Conservation (phyloP, 2,113 vertebrate species). For the Pygoscelis adeliae region DNA sequence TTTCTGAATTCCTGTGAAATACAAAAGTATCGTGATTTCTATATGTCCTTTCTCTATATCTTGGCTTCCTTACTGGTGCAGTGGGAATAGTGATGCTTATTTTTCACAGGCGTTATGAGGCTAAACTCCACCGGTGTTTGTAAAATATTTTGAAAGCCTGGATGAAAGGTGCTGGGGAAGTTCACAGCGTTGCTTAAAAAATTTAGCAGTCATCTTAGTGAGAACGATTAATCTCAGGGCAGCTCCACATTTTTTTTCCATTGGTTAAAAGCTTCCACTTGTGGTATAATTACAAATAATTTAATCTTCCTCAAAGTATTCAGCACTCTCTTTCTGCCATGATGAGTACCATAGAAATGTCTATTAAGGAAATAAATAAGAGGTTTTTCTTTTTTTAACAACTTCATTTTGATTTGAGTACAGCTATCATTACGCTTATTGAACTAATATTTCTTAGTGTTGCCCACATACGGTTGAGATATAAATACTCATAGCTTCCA, state of each 20-base stretch:
- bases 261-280: conserved; percentile 62
- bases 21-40: not conserved
- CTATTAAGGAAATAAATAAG: conserved; percentile 65
- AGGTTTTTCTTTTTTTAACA: conserved; percentile 60
- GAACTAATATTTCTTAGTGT: conserved; percentile 68
- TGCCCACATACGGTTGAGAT: conserved; percentile 47
- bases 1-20: not conserved
- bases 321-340: conserved; percentile 21
- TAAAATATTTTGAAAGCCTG: conserved; percentile 30
- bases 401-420: conserved; percentile 40
- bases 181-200: conserved; percentile 13
- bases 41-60: not conserved
- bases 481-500: conserved; percentile 64
- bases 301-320: conserved; percentile 34
- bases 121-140: not conserved
- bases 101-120: conserved; percentile 5
- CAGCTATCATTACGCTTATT: conserved; percentile 60
- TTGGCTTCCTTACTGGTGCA: not conserved
- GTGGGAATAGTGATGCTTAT: not conserved
- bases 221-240: not conserved
- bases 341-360: conserved; percentile 64
- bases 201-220: not conserved
- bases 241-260: not conserved
- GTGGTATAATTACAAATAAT: conserved; percentile 44
- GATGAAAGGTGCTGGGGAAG: conserved; percentile 6